These are phyloP conservation scores for Pantherophis guttatus DNA, from an alignment of 2,113 vertebrate genomes.

Conservation along the genomic window DNA sequence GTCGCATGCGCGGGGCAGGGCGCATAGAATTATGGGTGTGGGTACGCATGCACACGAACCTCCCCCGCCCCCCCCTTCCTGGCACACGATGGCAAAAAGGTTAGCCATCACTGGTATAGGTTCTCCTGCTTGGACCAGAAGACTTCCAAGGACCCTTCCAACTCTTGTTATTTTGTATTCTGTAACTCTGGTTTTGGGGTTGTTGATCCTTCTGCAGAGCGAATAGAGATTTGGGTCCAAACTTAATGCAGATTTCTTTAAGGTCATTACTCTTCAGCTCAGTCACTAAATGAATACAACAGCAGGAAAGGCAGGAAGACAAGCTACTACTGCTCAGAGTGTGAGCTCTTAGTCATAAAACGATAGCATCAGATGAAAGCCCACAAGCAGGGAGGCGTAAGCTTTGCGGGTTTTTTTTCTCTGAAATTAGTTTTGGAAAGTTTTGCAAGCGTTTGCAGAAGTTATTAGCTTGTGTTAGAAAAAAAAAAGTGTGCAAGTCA, in stretches of 20 bases:
- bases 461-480: background rate
- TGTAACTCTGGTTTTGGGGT: background rate
- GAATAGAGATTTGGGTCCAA: background rate
- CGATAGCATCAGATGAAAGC: background rate
- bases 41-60: no score
- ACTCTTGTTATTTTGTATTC: background rate
- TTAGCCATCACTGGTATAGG: no score
- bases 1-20: no score
- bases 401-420: slow-evolving; percentile 3
- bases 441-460: background rate
- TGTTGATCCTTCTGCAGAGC: background rate
- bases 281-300: background rate
- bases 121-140: background rate
- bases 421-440: background rate
- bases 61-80: no score
- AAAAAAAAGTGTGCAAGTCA: background rate
- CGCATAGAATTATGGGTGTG: no score
- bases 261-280: background rate
- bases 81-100: no score
- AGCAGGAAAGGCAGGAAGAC: slow-evolving; percentile 29
- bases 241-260: background rate
- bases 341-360: background rate
- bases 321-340: background rate
- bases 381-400: slow-evolving; percentile 15
- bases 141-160: background rate